These are phyloP conservation scores for Aphelenchoides besseyi DNA, from an alignment of 1,140 invertebrate species.

Conservation along the genomic window DNA sequence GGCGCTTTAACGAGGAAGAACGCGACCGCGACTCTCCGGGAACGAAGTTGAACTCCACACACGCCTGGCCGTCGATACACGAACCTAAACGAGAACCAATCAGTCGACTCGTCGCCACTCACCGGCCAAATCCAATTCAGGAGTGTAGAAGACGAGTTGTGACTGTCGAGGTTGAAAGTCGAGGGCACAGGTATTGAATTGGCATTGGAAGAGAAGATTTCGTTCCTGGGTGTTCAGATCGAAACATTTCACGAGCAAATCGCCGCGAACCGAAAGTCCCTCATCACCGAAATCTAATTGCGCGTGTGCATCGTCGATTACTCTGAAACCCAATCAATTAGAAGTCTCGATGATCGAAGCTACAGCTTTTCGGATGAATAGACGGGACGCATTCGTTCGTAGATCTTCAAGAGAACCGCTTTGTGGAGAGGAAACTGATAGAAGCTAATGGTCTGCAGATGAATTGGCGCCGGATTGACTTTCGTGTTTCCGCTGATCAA, in stretches of 20 bases:
- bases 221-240: conserved; percentile 68
- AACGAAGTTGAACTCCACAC: conserved; percentile 79
- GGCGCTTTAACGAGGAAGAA: conserved; percentile 16
- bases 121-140: conserved; percentile 72
- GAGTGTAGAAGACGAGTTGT: conserved; percentile 75
- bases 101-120: not conserved
- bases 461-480: conserved; percentile 80
- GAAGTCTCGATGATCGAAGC: conserved; percentile 31
- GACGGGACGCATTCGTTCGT: conserved; percentile 77
- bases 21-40: conserved; percentile 65
- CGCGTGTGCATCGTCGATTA: conserved; percentile 23
- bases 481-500: conserved; percentile 78
- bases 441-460: conserved; percentile 80
- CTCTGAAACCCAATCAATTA: conserved; percentile 21
- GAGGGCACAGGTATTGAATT: conserved; percentile 89
- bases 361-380: conserved; percentile 79
- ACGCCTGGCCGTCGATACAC: conserved; percentile 70
- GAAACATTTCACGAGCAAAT: conserved; percentile 84
- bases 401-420: conserved; percentile 68
- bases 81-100: conserved; percentile 63
- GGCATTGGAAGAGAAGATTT: conserved; percentile 74
- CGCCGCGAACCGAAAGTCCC: conserved; percentile 76
- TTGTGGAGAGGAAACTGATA: conserved; percentile 71
- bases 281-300: conserved; percentile 63
- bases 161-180: conserved; percentile 66